Base-by-base conservation (phyloP, 2,888 invertebrate species). In the Pogonocherus hispidulus region DNA sequence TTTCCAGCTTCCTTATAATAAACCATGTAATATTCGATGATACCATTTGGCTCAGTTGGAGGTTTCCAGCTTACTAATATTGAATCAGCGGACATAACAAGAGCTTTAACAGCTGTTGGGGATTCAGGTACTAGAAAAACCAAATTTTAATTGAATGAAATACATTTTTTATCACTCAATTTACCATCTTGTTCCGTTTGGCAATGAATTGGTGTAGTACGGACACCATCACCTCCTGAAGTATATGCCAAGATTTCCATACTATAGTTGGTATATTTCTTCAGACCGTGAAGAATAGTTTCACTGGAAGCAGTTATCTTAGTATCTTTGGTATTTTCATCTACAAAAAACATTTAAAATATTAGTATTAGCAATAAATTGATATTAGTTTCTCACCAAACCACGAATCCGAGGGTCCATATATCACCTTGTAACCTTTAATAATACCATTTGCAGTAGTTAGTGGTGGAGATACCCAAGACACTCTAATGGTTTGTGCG, bases 171-270 rank as follows among this genome's bases (percentile, higher is more conserved):
- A 22, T 35, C 47, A 16, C 6, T 14, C 14, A 44, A 76, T 84
- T 86, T 86, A 96, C 97, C 95, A 86, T 98, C 98, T 87, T 98
- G 97, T 88, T 96, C 95, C 56, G 98, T 98, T 87, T 94, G 94
- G 84, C 97, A 96, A 85, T 95, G 95, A 77, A 97, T 95, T 5
- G 95, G 93, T 16, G 90, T 89, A 76, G 94, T 93, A 76, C 95
- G 91, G 51, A 96, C 96, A 71, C 98, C 97, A 84, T 98, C 97
- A 9, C 98, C 98, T 73, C 96, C 97, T 65, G 96, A 93, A 5
- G 98, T 98, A 80, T 93, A 97, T 19, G 98, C 97, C 78, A 97
- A 87, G 32, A 98, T 96, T 89, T 97, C 96, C 92, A 98, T 95
- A 66, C 96, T 97, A 86, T 98, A 98, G 87, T 98, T 98, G 1